phyloP scores from a whole-genome alignment of 2,888 invertebrate species.

The Linyphia triangularis region DNA sequence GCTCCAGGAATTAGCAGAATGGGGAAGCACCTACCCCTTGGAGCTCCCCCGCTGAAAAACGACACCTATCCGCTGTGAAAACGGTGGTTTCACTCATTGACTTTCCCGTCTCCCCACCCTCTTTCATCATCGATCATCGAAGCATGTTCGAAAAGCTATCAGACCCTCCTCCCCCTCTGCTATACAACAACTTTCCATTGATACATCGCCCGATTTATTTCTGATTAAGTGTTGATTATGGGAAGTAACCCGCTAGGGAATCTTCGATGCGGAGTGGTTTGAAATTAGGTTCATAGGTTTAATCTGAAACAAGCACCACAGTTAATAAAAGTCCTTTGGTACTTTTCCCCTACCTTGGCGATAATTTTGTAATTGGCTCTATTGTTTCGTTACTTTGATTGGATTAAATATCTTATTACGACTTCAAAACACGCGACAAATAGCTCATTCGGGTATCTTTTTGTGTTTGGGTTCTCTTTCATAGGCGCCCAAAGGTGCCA shows the following conservation, averaged over 20 bases:
- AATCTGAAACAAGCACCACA: no score
- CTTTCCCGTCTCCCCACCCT: constrained; percentile 48
- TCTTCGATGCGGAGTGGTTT: neutral
- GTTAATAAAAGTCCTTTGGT: no score
- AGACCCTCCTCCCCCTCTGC: neutral
- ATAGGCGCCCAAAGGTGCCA: no score
- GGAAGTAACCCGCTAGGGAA: neutral
- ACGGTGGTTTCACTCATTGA: constrained; percentile 72
- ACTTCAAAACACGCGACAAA: no score
- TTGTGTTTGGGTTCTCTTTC: no score
- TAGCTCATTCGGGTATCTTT: no score
- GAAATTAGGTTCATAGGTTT: no score
- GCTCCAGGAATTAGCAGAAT: constrained; percentile 60
- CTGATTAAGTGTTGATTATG: neutral
- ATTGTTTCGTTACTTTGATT: no score
- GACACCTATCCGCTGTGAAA: constrained; percentile 74
- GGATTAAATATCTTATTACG: no score
- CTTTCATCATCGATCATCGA: constrained; percentile 34
- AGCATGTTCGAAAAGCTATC: constrained; percentile 28
- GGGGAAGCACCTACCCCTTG: neutral
- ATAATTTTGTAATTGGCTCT: no score
- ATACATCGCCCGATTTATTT: neutral
- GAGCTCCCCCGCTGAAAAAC: constrained; percentile 18
- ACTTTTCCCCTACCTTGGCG: no score
- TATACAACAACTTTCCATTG: neutral